Conservation (phyloP, 92 coral and sea anemone genomes). For the Epizoanthus rinbou region DNA sequence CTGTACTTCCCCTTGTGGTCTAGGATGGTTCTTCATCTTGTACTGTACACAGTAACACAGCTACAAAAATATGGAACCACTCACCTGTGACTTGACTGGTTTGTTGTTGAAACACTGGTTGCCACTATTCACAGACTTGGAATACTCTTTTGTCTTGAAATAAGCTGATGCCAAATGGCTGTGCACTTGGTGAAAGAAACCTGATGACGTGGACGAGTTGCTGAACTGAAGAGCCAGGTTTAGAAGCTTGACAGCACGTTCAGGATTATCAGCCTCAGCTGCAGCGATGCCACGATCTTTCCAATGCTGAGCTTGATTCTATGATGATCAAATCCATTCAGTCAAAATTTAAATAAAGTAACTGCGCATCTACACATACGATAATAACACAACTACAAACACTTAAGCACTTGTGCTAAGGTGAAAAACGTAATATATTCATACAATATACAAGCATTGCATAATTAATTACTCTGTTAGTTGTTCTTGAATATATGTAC, state of each 20-base stretch:
- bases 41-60: neutral
- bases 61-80: neutral
- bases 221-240: constrained; percentile 59
- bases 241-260: constrained; percentile 59
- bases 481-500: no score
- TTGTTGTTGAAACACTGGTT: constrained; percentile 65
- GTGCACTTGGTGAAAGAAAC: constrained; percentile 56
- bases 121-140: constrained; percentile 70
- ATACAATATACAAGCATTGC: no score
- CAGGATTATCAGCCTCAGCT: constrained; percentile 44
- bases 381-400: no score
- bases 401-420: no score
- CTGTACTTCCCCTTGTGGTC: neutral
- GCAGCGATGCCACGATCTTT: constrained; percentile 61
- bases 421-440: no score
- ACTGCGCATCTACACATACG: no score
- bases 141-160: constrained; percentile 59
- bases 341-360: no score
- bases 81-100: constrained; percentile 77
- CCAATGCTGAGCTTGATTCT: constrained; percentile 66
- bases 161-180: constrained; percentile 63
- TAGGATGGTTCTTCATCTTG: neutral
- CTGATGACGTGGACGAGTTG: constrained; percentile 26
- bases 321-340: neutral
- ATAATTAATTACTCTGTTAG: no score